Conservation (phyloP, 1,140 invertebrate genomes). For the Neodiprion lecontei region DNA sequence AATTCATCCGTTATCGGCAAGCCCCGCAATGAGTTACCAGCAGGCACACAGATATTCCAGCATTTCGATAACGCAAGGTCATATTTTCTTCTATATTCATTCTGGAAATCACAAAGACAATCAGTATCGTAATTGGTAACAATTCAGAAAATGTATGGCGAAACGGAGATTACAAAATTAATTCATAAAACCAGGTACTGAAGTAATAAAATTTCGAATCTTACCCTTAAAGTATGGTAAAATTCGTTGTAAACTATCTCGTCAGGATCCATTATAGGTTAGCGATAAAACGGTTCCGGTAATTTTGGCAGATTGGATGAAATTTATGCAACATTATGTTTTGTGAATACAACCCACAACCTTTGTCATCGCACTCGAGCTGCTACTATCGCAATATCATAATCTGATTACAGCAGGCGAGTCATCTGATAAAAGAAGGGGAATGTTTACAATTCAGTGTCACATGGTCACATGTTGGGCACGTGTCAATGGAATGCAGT, state of each 20-base stretch:
- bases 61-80: constrained; percentile 35
- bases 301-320: too few species aligned
- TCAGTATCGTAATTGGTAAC: neutral
- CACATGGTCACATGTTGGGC: too few species aligned
- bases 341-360: too few species aligned
- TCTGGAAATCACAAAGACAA: constrained; percentile 25
- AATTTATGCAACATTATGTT: too few species aligned
- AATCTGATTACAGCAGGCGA: too few species aligned
- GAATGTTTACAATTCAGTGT: too few species aligned
- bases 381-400: too few species aligned
- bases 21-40: constrained; percentile 28
- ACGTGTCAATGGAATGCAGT: too few species aligned
- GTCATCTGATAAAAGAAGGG: too few species aligned
- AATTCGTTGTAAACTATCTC: constrained; percentile 38
- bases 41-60: constrained; percentile 40
- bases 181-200: constrained; percentile 9
- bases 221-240: constrained; percentile 34
- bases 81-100: constrained; percentile 36
- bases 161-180: constrained; percentile 14
- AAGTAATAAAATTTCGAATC: constrained; percentile 14
- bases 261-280: constrained; percentile 30
- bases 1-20: constrained; percentile 35
- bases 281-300: too few species aligned
- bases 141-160: neutral
- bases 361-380: too few species aligned